phyloP scores from a whole-genome alignment of 2,888 invertebrate species.

The Plagodis pulveraria region DNA sequence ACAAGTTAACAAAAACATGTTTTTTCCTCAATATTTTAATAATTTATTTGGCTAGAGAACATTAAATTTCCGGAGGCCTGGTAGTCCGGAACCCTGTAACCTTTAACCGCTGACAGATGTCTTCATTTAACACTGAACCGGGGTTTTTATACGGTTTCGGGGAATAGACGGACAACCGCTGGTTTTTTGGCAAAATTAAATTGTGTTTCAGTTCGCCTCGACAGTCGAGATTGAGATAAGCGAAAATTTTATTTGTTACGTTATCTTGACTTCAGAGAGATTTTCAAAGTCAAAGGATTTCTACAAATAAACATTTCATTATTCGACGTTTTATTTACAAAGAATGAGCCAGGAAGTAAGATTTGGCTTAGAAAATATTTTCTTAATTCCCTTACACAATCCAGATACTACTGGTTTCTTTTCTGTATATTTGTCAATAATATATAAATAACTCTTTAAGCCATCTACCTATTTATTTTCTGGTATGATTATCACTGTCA shows the following conservation, averaged over 20 bases:
- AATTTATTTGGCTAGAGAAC: conserved; percentile 47
- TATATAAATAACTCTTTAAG: too few species aligned
- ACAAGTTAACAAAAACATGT: conserved; percentile 16
- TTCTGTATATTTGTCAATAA: too few species aligned
- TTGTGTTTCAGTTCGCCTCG: conserved; percentile 9
- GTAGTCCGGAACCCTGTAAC: conserved; percentile 28
- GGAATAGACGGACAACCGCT: conserved; percentile 10
- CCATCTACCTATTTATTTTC: too few species aligned
- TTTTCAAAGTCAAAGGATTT: conserved; percentile 12
- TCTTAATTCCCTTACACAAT: background rate
- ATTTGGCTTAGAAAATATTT: background rate
- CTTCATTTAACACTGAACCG: conserved; percentile 44
- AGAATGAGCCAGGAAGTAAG: background rate
- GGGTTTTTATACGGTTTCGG: conserved; percentile 38
- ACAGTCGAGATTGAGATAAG: conserved; percentile 10
- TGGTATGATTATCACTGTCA: too few species aligned
- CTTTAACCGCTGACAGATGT: conserved; percentile 50
- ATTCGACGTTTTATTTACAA: conserved; percentile 8
- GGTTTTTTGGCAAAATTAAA: conserved; percentile 14
- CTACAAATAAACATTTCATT: conserved; percentile 13
- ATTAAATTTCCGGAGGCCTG: conserved; percentile 52
- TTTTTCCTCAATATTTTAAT: conserved; percentile 31
- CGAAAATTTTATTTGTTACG: conserved; percentile 10
- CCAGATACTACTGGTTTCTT: too few species aligned
- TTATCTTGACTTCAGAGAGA: conserved; percentile 2